Base-by-base conservation (phyloP, 2,113 vertebrate species). In the Acrocephalus kingi region DNA sequence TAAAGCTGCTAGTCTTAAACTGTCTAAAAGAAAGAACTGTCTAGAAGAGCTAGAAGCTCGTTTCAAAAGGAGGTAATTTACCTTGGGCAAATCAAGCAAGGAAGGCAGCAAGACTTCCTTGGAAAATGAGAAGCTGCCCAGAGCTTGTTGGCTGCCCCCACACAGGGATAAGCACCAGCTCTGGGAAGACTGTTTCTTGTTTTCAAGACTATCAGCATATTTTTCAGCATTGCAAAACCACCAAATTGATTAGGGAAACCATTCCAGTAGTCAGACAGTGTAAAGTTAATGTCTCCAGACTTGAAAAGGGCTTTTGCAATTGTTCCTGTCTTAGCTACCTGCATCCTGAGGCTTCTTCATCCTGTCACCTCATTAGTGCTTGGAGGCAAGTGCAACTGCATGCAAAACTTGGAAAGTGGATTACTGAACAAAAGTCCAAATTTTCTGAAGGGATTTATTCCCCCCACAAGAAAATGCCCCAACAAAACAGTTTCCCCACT, bases 41-140 rank as follows among this genome's bases (percentile, higher is more conserved):
- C 35, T 86, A 81, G 83, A 89, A 95, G 91, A 63, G n/a, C 68
- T 89, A 55, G 76, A 22, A 81, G 61, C 58, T 74, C 3, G 9
- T 90, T 96, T 84, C 72, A 81, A 89, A 95, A 93, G 78, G 83
- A 74, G 86, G 59, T 75, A 59, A 81, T 93, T 87, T 84, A 96
- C 94, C 95, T 96, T 81, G 39, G 45, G 69, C 56, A 84, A 93
- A 96, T 58, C 22, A 71, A 93, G 30, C 5, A 5, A 80, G 54
- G 33, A 95, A 88, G 27, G 35, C 37, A 92, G 49, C 39, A 80
- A 80, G 43, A 80, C 43, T 88, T 93, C 74, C 28, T 66, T 66
- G 79, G 78, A 93, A 43, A 85, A 59, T 3, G 5, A 80, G 79
- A 69, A 90, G 79, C 37, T 92, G 67, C 51, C 85, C 75, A 83